Base-by-base conservation (phyloP, 2,113 vertebrate genomes). In the Lophura nycthemera region DNA sequence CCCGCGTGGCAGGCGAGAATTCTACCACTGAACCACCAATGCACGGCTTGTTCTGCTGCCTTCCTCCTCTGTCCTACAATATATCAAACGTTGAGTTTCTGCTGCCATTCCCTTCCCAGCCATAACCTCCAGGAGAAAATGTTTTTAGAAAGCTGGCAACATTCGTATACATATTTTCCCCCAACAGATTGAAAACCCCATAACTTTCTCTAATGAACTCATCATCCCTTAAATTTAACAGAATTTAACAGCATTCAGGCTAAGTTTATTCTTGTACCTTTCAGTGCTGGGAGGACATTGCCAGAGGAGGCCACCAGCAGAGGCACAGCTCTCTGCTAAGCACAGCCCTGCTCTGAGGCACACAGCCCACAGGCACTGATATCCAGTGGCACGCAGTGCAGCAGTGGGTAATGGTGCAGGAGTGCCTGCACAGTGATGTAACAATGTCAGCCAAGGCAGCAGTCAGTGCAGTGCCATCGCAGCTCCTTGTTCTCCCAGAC, bases 1-100 rank as follows among this genome's bases (percentile, higher is more conserved):
- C 96, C 95, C 95, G 96, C 95, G 95, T 96, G 96, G 96, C 27
- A 69, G 78, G 78, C 64, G 52, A 69, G 64, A 81, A 81, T 81
- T 69, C 86, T 92, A 92, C 91, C 86, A 89, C 86, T 93, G 86
- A 93, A 93, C 91, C 86, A 89, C 92, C 92, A 91, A 94, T 91
- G 54, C 48, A 50, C 48, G 10, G 3, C 21, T 48, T 20, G 21
- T 10, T 21, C 0, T 5, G 11, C 5, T 24, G 3, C 6, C 2
- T 24, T 11, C 48, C 24, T 10, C 12, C 2, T 50, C 24, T 6
- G 13, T 29, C 52, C 52, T 11, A 56, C 54, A 54, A 29, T 5
- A 15, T 3, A 10, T 16, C 27, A 29, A 29, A 13, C 5, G 5
- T 14, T 9, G 52, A 9, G 27, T 54, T 54, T 15, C 27, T 30